Base-by-base conservation (phyloP, 2,113 vertebrate genomes). In the Rhea pennata region DNA sequence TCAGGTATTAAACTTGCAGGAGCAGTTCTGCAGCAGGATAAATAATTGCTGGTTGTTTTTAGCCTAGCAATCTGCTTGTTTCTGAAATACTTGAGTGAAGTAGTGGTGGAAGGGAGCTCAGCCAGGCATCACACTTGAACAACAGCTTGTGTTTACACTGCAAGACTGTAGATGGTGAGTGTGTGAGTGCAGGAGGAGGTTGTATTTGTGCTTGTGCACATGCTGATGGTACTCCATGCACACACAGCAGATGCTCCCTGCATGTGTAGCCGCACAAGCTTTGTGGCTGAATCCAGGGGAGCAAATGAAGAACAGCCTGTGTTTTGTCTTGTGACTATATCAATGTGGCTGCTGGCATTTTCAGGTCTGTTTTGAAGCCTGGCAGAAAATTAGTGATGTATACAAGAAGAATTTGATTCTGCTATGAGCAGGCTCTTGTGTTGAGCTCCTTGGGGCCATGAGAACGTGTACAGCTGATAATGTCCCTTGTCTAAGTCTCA, bases 101-200 rank as follows among this genome's bases (percentile, higher is more conserved):
- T 15, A 14, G 74, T 87, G 46, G 84, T 82, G 81, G 93, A 70
- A 85, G 42, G 83, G 73, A 94, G 84, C 84, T 86, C 81, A 95
- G 96, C 64, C 91, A 95, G 94, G 84, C 67, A 2, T 5, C 12
- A 46, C 83, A 36, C 78, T 92, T 9, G 67, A 96, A 75, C 72
- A 91, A 91, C 96, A 96, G 96, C 94, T 95, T 95, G 94, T 96
- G 92, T 96, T 96, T 90, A 80, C 7, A 4, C 74, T 33, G 78
- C 58, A 14, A 80, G 84, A 85, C 93, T 89, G 75, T 70, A 33
- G 91, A 77, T 93, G 81, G 40, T 42, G 90, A 82, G 89, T 9
- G 19, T 11, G 67, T 26, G 54, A 1, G 11, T 67, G 36, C 46
- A 39, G 6, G 56, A 62, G 15, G 84, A 36, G 48, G 3, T 31